Conservation (phyloP, 2,113 vertebrate genomes). For the Amia ocellicauda region DNA sequence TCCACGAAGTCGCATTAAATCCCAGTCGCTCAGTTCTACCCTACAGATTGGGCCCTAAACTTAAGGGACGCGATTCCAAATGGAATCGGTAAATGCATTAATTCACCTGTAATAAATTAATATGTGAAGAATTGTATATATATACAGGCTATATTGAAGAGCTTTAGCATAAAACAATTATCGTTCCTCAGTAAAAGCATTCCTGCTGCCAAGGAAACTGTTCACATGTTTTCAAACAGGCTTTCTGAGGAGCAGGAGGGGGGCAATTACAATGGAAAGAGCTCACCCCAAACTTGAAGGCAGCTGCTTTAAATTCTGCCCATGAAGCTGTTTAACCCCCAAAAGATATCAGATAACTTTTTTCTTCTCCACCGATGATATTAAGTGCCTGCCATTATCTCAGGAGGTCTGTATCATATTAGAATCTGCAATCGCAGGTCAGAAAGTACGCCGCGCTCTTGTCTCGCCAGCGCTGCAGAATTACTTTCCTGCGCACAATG, state of each 20-base stretch:
- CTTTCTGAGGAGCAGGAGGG: background rate
- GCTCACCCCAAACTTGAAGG: conserved; percentile 45
- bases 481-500: conserved; percentile 98
- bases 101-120: too few species aligned
- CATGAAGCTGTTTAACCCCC: conserved; percentile 90
- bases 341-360: conserved; percentile 98
- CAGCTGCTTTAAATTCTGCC: conserved; percentile 84
- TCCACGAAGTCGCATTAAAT: too few species aligned
- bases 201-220: too few species aligned
- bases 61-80: too few species aligned
- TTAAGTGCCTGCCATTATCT: conserved; percentile 99
- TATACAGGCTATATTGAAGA: too few species aligned
- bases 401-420: conserved; percentile 97
- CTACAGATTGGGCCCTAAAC: too few species aligned
- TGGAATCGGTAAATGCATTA: too few species aligned
- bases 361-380: conserved; percentile 81
- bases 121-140: too few species aligned
- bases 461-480: conserved; percentile 89
- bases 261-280: conserved; percentile 27
- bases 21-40: too few species aligned
- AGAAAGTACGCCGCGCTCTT: conserved; percentile 84
- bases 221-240: too few species aligned
- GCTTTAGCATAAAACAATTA: too few species aligned
- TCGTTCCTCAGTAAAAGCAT: too few species aligned
- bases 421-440: conserved; percentile 95